phyloP scores from a whole-genome alignment of 2,797 vertebrate species.

The Anableps anableps region DNA sequence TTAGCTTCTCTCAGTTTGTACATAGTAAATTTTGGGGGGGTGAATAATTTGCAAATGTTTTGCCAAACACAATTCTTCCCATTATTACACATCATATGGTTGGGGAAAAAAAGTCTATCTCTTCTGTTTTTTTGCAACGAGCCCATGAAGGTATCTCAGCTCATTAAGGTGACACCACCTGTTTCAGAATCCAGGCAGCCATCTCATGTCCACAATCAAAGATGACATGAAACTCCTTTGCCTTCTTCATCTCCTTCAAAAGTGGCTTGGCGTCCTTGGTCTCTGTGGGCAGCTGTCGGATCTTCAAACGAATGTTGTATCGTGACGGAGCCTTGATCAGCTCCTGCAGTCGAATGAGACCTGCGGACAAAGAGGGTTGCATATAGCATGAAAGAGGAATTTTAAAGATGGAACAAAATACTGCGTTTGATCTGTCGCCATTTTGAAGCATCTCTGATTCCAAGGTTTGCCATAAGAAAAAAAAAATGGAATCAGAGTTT shows the following conservation, averaged over 20 bases:
- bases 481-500: conserved; percentile 55
- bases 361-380: conserved; percentile 77
- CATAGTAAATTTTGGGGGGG: neutral
- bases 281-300: conserved; percentile 94
- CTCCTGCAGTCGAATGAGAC: conserved; percentile 97
- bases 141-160: conserved; percentile 6
- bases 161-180: conserved; percentile 76
- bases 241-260: conserved; percentile 98
- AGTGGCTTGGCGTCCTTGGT: conserved; percentile 98
- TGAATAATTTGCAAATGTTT: conserved; percentile 7
- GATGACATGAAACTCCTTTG: conserved; percentile 97
- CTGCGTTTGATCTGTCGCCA: conserved; percentile 68
- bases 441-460: conserved; percentile 60
- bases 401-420: conserved; percentile 53
- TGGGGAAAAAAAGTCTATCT: neutral
- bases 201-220: conserved; percentile 98
- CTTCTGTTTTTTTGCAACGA: neutral
- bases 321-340: conserved; percentile 98
- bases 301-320: conserved; percentile 97
- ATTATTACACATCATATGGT: neutral
- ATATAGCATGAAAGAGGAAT: conserved; percentile 53
- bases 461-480: conserved; percentile 47
- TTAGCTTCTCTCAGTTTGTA: neutral
- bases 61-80: neutral
- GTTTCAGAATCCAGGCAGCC: conserved; percentile 97